Base-by-base conservation (phyloP, 2,888 invertebrate genomes). In the Rugalucina vietnamica region DNA sequence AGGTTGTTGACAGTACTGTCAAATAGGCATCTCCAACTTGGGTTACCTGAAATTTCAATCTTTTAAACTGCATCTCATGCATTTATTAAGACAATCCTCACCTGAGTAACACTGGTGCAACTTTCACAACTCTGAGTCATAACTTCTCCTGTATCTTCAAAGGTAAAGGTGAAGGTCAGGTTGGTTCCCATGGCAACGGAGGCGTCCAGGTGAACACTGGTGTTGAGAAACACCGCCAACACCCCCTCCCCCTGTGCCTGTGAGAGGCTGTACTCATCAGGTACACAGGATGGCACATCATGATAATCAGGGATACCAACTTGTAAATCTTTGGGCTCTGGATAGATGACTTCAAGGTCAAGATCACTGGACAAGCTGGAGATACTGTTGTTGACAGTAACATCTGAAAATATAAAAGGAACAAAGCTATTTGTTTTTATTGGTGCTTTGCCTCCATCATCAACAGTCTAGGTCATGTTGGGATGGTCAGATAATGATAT, bases 151-250 rank as follows among this genome's bases (percentile, higher is more conserved):
- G 69, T 32, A 65, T 86, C 82, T 37, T 80, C 82, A 77, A 86
- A 82, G 60, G 69, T 54, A 73, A 91, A 88, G 39, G 77, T 81
- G 78, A 92, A 92, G 75, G 90, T 89, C 82, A 92, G 79, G 72
- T 92, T 89, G 69, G 87, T 87, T 76, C 92, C 92, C 72, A 90
- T 86, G 43, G 91, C 65, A 77, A 92, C 90, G 0, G 91, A 90
- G 1, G 89, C 89, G 74, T 90, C 90, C 72, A 92, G 60, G 12
- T 72, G 71, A 27, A 91, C 75, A 0, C 83, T 74, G 21, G 86
- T 85, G 81, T 90, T 87, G 32, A 84, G 83, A 81, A 92, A 92
- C 21, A 91, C 91, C 5, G 90, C 86, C 60, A 91, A 85, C 29
- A 85, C 76, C 21, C 88, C 79, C 0, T 72, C 74, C 14, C 54